Percentiles rank a stretch among this genome's conserved stretches.
These are phyloP conservation scores for Hypena proboscidalis DNA, from an alignment of 2,888 invertebrate genomes.

Conservation along the genomic window DNA sequence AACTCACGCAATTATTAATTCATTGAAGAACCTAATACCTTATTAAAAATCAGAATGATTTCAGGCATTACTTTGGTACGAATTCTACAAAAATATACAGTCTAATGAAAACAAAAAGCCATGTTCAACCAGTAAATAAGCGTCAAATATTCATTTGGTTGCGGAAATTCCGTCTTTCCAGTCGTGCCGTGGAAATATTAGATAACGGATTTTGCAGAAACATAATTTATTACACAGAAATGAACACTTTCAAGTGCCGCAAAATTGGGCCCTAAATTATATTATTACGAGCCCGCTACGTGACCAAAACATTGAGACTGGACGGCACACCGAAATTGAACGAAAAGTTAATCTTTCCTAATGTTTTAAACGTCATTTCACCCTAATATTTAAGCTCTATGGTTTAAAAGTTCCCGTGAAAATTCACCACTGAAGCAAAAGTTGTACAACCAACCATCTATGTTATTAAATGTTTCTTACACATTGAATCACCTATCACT, in stretches of 20 bases:
- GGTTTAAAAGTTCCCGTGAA: background rate
- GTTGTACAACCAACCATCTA: too few relatives aligned
- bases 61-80: too few relatives aligned
- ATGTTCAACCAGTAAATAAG: too few relatives aligned
- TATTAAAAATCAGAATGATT: too few relatives aligned
- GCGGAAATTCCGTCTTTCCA: background rate
- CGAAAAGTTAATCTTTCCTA: background rate
- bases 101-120: too few relatives aligned
- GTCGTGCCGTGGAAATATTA: background rate
- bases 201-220: background rate
- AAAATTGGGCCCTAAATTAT: background rate
- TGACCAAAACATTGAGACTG: background rate
- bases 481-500: too few relatives aligned
- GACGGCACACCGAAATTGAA: background rate
- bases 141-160: too few relatives aligned
- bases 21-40: too few relatives aligned
- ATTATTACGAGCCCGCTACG: background rate
- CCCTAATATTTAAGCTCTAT: background rate
- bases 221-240: background rate
- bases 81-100: too few relatives aligned
- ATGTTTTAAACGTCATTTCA: conserved; percentile 6
- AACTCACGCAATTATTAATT: too few relatives aligned
- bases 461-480: too few relatives aligned
- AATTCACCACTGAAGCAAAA: background rate
- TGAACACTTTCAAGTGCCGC: background rate